Conservation (phyloP, 1,140 invertebrate species). For the Musca vetustissima region DNA sequence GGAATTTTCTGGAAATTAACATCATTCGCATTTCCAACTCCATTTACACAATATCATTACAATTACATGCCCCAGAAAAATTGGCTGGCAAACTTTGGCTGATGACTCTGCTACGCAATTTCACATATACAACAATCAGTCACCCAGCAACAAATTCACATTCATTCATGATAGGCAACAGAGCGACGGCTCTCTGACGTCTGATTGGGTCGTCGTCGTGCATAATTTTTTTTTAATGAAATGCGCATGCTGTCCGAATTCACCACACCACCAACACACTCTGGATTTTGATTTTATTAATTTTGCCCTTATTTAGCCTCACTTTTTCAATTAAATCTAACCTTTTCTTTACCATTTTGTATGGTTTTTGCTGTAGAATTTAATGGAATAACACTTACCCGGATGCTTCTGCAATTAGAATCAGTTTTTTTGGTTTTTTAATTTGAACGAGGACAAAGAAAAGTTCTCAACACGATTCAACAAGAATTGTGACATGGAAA, state of each 20-base stretch:
- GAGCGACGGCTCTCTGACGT: slow-evolving; percentile 1
- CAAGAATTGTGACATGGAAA: slow-evolving; percentile 31
- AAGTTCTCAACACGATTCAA: slow-evolving; percentile 31
- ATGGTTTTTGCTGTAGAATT: not conserved
- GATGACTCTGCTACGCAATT: too few relatives aligned
- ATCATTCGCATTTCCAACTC: not conserved
- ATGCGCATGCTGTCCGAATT: slow-evolving; percentile 2
- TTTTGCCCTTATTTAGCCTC: slow-evolving; percentile 21
- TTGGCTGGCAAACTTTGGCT: too few relatives aligned
- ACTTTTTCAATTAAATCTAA: slow-evolving; percentile 8
- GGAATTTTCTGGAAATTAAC: slow-evolving; percentile 2
- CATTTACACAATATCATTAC: too few relatives aligned
- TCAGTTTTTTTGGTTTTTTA: slow-evolving; percentile 31
- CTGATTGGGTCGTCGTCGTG: too few relatives aligned
- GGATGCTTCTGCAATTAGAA: slow-evolving; percentile 32
- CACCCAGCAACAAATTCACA: too few relatives aligned
- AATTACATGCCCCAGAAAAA: too few relatives aligned
- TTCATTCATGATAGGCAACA: too few relatives aligned
- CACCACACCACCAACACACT: slow-evolving; percentile 8
- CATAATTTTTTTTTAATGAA: slow-evolving; percentile 4
- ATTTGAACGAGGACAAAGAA: slow-evolving; percentile 23
- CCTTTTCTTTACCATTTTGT: not conserved
- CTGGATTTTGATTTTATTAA: not conserved
- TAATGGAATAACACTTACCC: slow-evolving; percentile 24
- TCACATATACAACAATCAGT: too few relatives aligned